Conservation (phyloP, 2,797 vertebrate genomes). For the Muscicapa comitata region DNA sequence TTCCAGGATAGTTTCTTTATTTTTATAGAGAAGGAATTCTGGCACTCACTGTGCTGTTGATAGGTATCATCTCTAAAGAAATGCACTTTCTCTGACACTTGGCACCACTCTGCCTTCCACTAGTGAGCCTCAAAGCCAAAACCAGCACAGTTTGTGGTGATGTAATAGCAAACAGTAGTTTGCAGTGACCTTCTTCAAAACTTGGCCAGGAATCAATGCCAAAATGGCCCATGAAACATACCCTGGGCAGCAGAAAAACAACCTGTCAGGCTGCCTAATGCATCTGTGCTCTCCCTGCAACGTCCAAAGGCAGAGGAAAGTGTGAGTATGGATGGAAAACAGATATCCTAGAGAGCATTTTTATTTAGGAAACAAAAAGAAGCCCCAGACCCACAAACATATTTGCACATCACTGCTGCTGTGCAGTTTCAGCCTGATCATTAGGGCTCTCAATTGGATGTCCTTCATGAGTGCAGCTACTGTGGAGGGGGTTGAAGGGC, state of each 20-base stretch:
- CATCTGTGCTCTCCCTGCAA: neutral
- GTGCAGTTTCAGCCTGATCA: neutral
- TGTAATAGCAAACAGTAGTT: neutral
- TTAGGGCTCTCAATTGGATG: neutral
- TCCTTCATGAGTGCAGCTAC: neutral
- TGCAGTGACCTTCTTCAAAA: constrained; percentile 13
- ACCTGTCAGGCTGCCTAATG: neutral
- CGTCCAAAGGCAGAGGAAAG: neutral
- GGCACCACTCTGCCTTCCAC: neutral
- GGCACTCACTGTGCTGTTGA: neutral
- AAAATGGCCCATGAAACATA: neutral
- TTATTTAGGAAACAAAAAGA: neutral
- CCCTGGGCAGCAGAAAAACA: neutral
- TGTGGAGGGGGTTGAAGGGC: constrained; percentile 3
- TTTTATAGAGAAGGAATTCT: neutral
- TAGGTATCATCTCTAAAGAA: neutral
- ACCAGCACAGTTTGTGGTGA: neutral
- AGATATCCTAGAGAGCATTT: neutral
- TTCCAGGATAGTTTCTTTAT: neutral
- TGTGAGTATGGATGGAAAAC: neutral
- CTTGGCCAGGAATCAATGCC: neutral
- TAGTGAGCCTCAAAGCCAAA: neutral
- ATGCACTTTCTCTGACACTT: neutral
- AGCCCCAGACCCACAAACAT: neutral
- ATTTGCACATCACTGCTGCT: neutral